These are phyloP conservation scores for Macrophya alboannulata DNA, from an alignment of 2,888 invertebrate species.

Conservation along the genomic window DNA sequence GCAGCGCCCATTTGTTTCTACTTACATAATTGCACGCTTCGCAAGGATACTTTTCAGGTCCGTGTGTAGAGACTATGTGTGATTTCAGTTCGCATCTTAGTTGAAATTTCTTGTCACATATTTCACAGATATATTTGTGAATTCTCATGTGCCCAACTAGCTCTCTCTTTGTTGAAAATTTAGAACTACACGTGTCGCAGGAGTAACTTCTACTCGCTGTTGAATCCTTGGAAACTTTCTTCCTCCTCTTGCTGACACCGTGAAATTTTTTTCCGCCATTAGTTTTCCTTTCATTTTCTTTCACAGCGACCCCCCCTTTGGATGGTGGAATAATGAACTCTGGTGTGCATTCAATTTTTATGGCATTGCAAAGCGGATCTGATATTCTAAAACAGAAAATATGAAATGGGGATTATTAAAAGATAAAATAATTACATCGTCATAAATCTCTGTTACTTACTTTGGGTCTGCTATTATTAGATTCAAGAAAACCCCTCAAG, in stretches of 20 bases:
- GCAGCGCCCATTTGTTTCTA: constrained; percentile 11
- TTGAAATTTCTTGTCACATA: constrained; percentile 64
- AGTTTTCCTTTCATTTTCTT: background rate
- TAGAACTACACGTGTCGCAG: constrained; percentile 55
- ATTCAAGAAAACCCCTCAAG: background rate
- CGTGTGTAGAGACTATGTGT: constrained; percentile 65
- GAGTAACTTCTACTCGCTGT: constrained; percentile 27
- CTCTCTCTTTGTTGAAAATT: constrained; percentile 54
- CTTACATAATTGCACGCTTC: constrained; percentile 53
- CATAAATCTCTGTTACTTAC: constrained; percentile 51
- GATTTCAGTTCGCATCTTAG: constrained; percentile 61
- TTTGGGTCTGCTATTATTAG: constrained; percentile 31
- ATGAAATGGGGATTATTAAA: background rate
- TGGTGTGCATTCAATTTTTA: constrained; percentile 46
- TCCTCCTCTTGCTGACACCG: background rate
- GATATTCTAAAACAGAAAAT: constrained; percentile 56
- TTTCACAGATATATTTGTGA: constrained; percentile 61
- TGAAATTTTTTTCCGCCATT: background rate
- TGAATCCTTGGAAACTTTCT: background rate
- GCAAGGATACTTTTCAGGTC: constrained; percentile 61
- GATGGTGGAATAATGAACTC: constrained; percentile 30
- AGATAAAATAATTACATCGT: background rate
- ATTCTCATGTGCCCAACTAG: constrained; percentile 63
- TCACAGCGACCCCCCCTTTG: background rate
- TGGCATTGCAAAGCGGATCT: constrained; percentile 47